phyloP scores from a whole-genome alignment of 2,797 vertebrate species.

The Nannoperca obscura region DNA sequence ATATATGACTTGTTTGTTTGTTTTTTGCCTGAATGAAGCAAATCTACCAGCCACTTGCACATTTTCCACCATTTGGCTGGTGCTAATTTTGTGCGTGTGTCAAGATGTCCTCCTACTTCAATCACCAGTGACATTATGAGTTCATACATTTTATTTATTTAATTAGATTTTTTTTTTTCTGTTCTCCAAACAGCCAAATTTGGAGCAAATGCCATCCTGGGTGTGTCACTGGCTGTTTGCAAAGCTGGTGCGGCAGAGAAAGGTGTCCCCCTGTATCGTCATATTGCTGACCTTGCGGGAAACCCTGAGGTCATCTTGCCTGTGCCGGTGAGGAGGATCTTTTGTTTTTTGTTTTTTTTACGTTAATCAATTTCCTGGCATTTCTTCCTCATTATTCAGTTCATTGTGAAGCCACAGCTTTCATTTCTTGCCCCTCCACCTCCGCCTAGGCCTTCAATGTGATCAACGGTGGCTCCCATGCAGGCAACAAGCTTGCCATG shows the following conservation, averaged over 20 bases:
- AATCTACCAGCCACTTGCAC: too few species aligned
- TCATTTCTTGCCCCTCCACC: not conserved
- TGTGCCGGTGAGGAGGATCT: slow-evolving; percentile 91
- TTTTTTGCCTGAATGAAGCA: too few species aligned
- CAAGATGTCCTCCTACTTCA: too few species aligned
- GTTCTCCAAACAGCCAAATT: slow-evolving; percentile 87
- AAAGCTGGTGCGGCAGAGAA: slow-evolving; percentile 98
- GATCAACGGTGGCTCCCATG: slow-evolving; percentile 96
- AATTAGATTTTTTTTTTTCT: not conserved
- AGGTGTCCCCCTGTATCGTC: slow-evolving; percentile 93
- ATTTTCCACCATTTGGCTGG: too few species aligned
- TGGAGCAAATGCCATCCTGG: slow-evolving; percentile 96
- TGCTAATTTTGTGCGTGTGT: too few species aligned
- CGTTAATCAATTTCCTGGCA: not conserved
- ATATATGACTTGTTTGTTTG: too few species aligned
- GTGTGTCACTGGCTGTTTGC: slow-evolving; percentile 95
- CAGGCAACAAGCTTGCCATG: slow-evolving; percentile 97
- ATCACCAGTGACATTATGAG: not conserved
- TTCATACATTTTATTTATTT: not conserved
- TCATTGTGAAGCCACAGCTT: slow-evolving; percentile 2
- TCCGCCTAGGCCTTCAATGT: slow-evolving; percentile 93
- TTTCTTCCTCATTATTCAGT: not conserved
- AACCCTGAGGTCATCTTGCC: slow-evolving; percentile 93
- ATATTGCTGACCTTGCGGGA: slow-evolving; percentile 95
- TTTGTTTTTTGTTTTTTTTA: too few species aligned